Evolutionary conservation across 2,888 invertebrate species (phyloP).

Genomic region (Mactromeris polynyma): DNA sequence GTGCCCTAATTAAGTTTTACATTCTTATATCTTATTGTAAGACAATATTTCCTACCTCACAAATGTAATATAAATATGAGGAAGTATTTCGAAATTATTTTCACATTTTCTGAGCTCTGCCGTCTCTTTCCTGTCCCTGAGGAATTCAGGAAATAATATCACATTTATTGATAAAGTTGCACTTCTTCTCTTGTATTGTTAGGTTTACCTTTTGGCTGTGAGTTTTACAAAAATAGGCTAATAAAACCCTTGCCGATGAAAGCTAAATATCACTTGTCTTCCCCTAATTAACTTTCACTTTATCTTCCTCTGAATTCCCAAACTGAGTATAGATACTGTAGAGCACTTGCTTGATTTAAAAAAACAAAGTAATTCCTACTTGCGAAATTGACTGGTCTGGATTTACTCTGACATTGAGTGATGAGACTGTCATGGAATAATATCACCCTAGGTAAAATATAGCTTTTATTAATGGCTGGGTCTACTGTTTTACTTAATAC

Average conservation of each 20-base stretch:
- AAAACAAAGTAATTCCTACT: not conserved
- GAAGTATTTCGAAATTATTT: not conserved
- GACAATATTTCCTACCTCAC: not conserved
- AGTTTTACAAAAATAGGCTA: not conserved
- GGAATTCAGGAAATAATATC: not conserved
- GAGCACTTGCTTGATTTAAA: not conserved
- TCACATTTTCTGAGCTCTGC: not conserved
- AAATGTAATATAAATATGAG: not conserved
- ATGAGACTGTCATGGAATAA: not conserved
- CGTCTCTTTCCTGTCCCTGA: not conserved
- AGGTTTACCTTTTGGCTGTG: not conserved
- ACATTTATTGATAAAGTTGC: not conserved
- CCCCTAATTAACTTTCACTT: not conserved
- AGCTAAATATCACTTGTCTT: not conserved
- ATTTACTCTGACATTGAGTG: slow-evolving; percentile 1
- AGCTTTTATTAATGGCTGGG: not conserved
- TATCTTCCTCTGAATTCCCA: not conserved
- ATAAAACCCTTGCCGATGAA: not conserved
- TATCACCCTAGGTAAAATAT: slow-evolving; percentile 5
- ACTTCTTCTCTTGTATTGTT: not conserved
- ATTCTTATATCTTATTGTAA: not conserved
- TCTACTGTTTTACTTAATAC: not conserved
- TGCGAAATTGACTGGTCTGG: not conserved
- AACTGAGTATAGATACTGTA: not conserved
- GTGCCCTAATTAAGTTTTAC: not conserved